Conservation (phyloP, 2,113 vertebrate species). For the Hylia prasina region DNA sequence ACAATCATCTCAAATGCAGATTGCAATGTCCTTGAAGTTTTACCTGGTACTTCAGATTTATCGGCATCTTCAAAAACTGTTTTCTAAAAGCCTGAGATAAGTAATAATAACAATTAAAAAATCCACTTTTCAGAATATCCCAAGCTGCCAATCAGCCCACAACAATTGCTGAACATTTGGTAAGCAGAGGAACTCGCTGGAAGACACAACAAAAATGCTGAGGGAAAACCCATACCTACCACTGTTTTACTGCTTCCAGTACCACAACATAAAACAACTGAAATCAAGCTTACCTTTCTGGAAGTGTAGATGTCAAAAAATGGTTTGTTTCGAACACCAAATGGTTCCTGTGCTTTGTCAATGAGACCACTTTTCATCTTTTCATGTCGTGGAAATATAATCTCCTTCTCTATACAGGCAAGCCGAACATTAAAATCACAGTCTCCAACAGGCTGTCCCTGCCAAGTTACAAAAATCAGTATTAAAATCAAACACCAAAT, state of each 20-base stretch:
- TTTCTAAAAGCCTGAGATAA: not conserved
- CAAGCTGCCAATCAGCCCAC: not conserved
- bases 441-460: conserved; percentile 95
- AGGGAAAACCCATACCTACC: not conserved
- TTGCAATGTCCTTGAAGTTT: not conserved
- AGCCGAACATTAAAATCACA: conserved; percentile 94
- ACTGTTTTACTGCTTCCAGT: not conserved
- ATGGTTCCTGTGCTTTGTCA: conserved; percentile 94
- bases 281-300: conserved; percentile 84
- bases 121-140: not conserved
- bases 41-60: not conserved
- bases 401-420: conserved; percentile 95
- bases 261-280: not conserved
- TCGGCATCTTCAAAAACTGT: not conserved
- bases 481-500: conserved; percentile 20
- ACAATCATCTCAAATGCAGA: not conserved
- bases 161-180: not conserved
- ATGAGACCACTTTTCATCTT: conserved; percentile 96
- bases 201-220: not conserved
- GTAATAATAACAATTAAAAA: not conserved
- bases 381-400: conserved; percentile 91
- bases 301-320: conserved; percentile 92
- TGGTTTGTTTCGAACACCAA: conserved; percentile 92
- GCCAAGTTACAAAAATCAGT: conserved; percentile 49
- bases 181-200: not conserved